Evolutionary conservation across 2,888 invertebrate genomes (phyloP).

Genomic region (Argynnis bischoffii): DNA sequence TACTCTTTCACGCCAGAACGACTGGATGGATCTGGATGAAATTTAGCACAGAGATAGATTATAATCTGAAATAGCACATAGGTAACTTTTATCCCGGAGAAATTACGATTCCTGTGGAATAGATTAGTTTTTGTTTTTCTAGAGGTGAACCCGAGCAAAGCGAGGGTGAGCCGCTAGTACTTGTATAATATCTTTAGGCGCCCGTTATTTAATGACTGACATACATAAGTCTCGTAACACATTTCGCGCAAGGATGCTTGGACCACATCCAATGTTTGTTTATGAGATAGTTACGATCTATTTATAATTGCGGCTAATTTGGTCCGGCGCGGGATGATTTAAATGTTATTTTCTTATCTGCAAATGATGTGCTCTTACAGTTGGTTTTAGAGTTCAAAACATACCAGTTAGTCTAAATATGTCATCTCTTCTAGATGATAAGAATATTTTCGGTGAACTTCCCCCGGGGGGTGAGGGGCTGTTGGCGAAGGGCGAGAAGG

Average conservation of each 20-base stretch:
- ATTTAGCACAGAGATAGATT: no score
- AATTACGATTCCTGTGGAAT: no score
- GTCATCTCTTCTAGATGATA: conserved; percentile 83
- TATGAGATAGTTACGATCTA: conserved; percentile 49
- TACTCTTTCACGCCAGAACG: no score
- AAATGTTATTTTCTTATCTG: conserved; percentile 29
- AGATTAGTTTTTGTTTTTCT: no score
- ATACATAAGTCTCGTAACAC: conserved; percentile 31
- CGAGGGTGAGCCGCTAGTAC: no score
- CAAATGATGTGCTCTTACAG: conserved; percentile 28
- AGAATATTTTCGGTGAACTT: conserved; percentile 90
- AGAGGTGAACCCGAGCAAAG: no score
- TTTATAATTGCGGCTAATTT: conserved; percentile 50
- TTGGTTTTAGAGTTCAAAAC: conserved; percentile 20
- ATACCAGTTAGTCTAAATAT: conserved; percentile 29
- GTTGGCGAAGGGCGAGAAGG: conserved; percentile 87
- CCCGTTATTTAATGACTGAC: conserved; percentile 33
- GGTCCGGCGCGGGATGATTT: conserved; percentile 30
- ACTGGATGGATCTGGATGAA: no score
- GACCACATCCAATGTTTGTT: conserved; percentile 67
- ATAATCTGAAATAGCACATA: no score
- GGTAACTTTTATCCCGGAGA: no score
- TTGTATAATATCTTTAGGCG: conserved; percentile 20
- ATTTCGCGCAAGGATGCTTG: conserved; percentile 54
- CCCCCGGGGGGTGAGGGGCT: conserved; percentile 85